phyloP scores from a whole-genome alignment of 2,888 invertebrate genomes.

The Allolobophora icterica region DNA sequence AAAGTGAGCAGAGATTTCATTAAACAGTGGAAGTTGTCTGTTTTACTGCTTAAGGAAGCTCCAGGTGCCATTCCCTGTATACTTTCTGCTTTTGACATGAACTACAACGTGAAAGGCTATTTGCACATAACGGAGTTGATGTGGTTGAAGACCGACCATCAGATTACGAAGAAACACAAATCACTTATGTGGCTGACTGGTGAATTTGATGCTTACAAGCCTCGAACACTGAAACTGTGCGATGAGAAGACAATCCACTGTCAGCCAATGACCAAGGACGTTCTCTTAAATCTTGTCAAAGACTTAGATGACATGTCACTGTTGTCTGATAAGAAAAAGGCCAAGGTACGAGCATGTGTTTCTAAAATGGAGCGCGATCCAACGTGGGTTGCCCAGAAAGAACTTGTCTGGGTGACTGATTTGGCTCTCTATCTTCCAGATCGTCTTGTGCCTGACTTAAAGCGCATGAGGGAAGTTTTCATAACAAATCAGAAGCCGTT shows the following conservation, averaged over 20 bases:
- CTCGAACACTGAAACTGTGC: constrained; percentile 37
- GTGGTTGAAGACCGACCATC: constrained; percentile 35
- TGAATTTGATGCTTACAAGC: constrained; percentile 36
- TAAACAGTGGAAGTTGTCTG: constrained; percentile 44
- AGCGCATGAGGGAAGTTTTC: constrained; percentile 31
- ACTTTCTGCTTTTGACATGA: constrained; percentile 44
- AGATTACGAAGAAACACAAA: constrained; percentile 25
- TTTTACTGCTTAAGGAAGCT: constrained; percentile 35
- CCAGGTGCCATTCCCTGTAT: constrained; percentile 42
- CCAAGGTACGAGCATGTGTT: constrained; percentile 41
- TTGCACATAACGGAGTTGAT: constrained; percentile 45
- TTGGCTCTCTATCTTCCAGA: constrained; percentile 38
- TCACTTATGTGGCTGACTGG: constrained; percentile 43
- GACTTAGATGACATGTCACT: constrained; percentile 3
- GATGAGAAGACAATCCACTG: constrained; percentile 38
- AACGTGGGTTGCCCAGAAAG: constrained; percentile 24
- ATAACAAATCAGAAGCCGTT: constrained; percentile 29
- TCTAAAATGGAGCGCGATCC: constrained; percentile 40
- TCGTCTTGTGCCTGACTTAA: constrained; percentile 34
- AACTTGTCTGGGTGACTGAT: constrained; percentile 41
- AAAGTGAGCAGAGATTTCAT: constrained; percentile 26
- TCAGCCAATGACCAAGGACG: constrained; percentile 31
- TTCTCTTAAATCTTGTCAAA: constrained; percentile 30
- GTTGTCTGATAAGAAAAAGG: background rate
- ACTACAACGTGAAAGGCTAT: constrained; percentile 46